A percentile compares a stretch with the other conserved stretches of the same genome.
Evolutionary conservation across 2,113 vertebrate genomes (phyloP).

Genomic region (Apeltes quadracus): DNA sequence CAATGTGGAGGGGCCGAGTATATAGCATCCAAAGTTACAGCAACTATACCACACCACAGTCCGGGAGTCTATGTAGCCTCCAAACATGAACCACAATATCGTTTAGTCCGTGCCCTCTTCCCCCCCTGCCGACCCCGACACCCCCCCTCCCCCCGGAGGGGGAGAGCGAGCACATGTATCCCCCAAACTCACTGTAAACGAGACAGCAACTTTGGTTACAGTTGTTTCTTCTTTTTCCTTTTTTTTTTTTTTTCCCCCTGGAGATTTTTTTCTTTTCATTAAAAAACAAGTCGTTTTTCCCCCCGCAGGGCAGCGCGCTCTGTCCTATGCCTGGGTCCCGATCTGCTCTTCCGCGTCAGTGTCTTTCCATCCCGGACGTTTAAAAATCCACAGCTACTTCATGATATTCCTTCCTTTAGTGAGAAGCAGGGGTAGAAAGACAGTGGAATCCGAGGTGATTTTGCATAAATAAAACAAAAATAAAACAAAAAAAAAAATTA

Average conservation of each 20-base stretch:
- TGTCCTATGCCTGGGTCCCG: constrained; percentile 86
- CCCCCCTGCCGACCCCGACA: constrained; percentile 40
- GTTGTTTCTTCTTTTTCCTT: constrained; percentile 60
- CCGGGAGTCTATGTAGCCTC: constrained; percentile 84
- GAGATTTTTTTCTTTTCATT: constrained; percentile 76
- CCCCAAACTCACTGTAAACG: constrained; percentile 99
- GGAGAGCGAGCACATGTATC: constrained; percentile 82
- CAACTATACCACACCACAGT: constrained; percentile 89
- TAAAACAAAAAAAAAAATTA: constrained; percentile 65
- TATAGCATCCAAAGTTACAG: constrained; percentile 86
- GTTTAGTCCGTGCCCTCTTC: constrained; percentile 62
- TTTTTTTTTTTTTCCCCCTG: constrained; percentile 58
- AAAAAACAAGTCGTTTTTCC: constrained; percentile 80
- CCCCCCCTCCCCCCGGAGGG: constrained; percentile 45
- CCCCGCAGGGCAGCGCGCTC: constrained; percentile 87
- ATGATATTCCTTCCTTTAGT: constrained; percentile 86
- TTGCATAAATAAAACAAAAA: constrained; percentile 98
- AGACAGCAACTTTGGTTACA: constrained; percentile 99
- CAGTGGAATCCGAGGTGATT: constrained; percentile 99
- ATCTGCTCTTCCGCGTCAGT: constrained; percentile 66
- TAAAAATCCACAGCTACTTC: constrained; percentile 79
- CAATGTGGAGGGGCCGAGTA: constrained; percentile 90
- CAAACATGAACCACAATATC: constrained; percentile 75
- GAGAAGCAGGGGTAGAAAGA: constrained; percentile 90
- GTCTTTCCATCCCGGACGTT: constrained; percentile 50